Evolutionary conservation across 2,113 vertebrate species (phyloP).

Genomic region (Nothoprocta pentlandii): DNA sequence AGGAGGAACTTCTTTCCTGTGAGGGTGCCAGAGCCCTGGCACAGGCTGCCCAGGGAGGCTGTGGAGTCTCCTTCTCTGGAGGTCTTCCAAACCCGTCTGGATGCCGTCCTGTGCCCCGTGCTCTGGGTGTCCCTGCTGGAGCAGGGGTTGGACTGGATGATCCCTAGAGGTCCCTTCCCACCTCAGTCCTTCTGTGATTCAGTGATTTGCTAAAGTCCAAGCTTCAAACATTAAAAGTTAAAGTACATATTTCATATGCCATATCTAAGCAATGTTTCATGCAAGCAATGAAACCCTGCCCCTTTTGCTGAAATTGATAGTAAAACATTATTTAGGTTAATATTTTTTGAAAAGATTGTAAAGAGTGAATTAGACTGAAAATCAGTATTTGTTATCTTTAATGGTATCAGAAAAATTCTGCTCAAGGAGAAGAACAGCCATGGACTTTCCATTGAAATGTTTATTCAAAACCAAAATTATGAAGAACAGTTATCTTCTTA

Average conservation of each 20-base stretch:
- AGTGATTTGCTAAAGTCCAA: background rate
- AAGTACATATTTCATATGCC: background rate
- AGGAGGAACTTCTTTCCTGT: too few species aligned
- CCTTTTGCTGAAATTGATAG: background rate
- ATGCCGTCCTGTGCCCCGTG: too few species aligned
- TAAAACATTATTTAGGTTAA: background rate
- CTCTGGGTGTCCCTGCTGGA: too few species aligned
- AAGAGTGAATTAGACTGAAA: background rate
- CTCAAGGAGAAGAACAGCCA: background rate
- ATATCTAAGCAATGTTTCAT: background rate
- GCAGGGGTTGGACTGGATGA: too few species aligned
- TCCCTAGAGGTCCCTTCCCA: too few species aligned
- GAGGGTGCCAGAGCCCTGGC: too few species aligned
- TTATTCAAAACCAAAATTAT: background rate
- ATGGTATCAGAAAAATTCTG: background rate
- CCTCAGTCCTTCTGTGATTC: too few species aligned
- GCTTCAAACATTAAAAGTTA: background rate
- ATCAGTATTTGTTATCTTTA: fast-evolving
- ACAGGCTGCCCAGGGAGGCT: too few species aligned
- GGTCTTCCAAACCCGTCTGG: too few species aligned
- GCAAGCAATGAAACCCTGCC: background rate
- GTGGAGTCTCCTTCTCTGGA: too few species aligned
- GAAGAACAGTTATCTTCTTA: background rate
- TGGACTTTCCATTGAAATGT: background rate
- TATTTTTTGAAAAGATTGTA: background rate